Evolutionary conservation across 2,797 vertebrate genomes (phyloP).

Genomic region (Paramormyrops hopkinsi): DNA sequence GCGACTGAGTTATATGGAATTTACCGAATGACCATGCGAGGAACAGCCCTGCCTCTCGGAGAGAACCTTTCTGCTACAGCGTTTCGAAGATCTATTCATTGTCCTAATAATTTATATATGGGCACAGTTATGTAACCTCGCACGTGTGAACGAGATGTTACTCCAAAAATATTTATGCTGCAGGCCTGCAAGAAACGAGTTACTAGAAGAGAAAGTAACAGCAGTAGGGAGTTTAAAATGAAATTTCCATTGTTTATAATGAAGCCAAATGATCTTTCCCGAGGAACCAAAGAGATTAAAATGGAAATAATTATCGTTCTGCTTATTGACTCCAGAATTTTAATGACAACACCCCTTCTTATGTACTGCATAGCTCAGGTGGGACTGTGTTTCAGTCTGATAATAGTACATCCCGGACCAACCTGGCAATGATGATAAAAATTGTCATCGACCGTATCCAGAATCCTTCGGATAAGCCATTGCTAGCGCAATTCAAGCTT

Average conservation of each 20-base stretch:
- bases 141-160: not conserved
- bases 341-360: not conserved
- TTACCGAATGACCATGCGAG: not conserved
- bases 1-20: not conserved
- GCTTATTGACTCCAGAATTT: not conserved
- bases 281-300: not conserved
- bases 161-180: not conserved
- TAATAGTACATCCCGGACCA: not conserved
- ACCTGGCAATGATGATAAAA: not conserved
- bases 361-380: not conserved
- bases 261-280: not conserved
- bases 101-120: conserved; percentile 3
- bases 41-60: not conserved
- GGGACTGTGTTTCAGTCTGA: not conserved
- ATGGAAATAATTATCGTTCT: not conserved
- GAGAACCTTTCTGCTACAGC: not conserved
- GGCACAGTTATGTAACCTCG: not conserved
- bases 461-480: not conserved
- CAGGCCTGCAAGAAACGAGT: not conserved
- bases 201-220: not conserved
- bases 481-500: not conserved
- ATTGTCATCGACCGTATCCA: not conserved
- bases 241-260: not conserved
- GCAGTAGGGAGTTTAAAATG: not conserved
- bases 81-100: not conserved